These are phyloP conservation scores for Clinocottus analis DNA, from an alignment of 2,113 vertebrate genomes.

Conservation along the genomic window DNA sequence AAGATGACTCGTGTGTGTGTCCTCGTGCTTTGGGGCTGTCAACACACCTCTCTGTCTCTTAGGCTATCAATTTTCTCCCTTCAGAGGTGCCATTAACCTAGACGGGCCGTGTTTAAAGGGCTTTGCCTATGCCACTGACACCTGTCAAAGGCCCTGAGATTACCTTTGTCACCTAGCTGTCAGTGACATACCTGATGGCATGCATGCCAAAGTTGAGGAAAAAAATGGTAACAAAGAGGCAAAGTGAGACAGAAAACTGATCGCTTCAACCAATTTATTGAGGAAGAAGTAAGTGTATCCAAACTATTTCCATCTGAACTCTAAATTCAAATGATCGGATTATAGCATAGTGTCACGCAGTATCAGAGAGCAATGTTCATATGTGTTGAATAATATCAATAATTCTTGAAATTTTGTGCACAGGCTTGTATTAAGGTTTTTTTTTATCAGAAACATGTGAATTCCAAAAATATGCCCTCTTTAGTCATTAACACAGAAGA, in stretches of 20 bases:
- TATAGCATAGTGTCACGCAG: background rate
- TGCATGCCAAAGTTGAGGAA: slow-evolving; percentile 55
- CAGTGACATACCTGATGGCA: slow-evolving; percentile 51
- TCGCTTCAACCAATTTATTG: background rate
- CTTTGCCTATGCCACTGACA: slow-evolving; percentile 67
- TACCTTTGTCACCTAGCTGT: slow-evolving; percentile 61
- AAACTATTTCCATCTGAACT: slow-evolving; percentile 2
- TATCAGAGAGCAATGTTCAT: slow-evolving; percentile 3
- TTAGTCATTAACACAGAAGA: slow-evolving; percentile 57
- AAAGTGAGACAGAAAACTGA: slow-evolving; percentile 32
- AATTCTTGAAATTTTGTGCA: background rate
- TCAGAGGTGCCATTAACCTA: slow-evolving; percentile 71
- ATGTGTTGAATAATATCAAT: background rate
- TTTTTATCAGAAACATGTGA: slow-evolving; percentile 4
- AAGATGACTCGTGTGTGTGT: slow-evolving; percentile 53
- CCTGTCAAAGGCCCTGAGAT: slow-evolving; percentile 70
- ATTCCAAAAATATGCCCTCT: slow-evolving; percentile 17
- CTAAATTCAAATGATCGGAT: background rate
- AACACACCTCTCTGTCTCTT: slow-evolving; percentile 50
- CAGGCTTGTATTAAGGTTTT: background rate
- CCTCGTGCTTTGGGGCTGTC: slow-evolving; percentile 49
- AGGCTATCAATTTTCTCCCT: slow-evolving; percentile 56
- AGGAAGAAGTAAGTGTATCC: background rate
- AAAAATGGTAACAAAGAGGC: slow-evolving; percentile 35
- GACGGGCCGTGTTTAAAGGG: slow-evolving; percentile 71